Conservation (phyloP, 1,140 invertebrate species). For the Drosophila nigromelanica region DNA sequence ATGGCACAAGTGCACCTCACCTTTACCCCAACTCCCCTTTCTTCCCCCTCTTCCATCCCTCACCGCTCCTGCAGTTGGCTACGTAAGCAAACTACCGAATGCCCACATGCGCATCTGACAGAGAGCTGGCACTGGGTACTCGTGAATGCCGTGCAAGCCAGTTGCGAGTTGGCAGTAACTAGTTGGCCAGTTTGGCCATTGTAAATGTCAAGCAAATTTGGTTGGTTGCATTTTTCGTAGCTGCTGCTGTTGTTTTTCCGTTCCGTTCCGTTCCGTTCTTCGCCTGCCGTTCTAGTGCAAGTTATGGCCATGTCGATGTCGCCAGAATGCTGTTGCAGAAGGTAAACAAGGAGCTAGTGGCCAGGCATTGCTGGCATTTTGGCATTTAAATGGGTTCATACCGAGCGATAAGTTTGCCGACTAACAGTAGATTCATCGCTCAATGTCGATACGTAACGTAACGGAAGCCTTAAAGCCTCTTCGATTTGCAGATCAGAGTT, state of each 20-base stretch:
- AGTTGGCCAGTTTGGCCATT: constrained; percentile 63
- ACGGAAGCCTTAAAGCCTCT: constrained; percentile 7
- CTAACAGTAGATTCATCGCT: constrained; percentile 24
- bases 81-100: constrained; percentile 10
- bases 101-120: constrained; percentile 13
- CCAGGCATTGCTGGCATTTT: constrained; percentile 28
- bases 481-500: background rate
- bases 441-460: constrained; percentile 19
- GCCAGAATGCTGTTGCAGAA: constrained; percentile 38
- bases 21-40: background rate
- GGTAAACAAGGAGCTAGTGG: constrained; percentile 39
- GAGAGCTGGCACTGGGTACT: constrained; percentile 8
- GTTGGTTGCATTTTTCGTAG: constrained; percentile 62
- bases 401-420: constrained; percentile 33
- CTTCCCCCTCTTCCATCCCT: background rate
- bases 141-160: constrained; percentile 36
- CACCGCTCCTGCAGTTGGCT: background rate
- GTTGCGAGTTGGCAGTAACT: background rate
- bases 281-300: constrained; percentile 1
- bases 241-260: background rate
- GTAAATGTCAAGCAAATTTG: constrained; percentile 82
- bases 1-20: constrained; percentile 59
- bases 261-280: background rate
- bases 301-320: constrained; percentile 53
- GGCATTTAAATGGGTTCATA: constrained; percentile 54